These are phyloP conservation scores for Chrysomela aeneicollis DNA, from an alignment of 2,888 invertebrate species.

Conservation along the genomic window DNA sequence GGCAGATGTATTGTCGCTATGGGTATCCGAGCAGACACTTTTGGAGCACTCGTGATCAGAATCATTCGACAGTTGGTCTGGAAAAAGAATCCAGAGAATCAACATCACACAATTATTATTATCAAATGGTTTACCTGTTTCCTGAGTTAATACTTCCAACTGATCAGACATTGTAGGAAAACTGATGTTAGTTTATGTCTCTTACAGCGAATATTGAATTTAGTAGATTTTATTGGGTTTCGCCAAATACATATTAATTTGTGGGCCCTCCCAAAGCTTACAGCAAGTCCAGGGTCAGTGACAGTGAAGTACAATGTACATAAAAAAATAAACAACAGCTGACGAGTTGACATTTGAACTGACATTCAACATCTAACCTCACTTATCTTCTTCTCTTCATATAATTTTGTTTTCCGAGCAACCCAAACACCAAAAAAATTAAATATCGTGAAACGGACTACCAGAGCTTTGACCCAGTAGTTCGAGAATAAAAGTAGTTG, in stretches of 20 bases:
- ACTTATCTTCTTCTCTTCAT: too few species aligned
- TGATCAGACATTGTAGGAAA: slow-evolving; percentile 39
- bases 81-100: slow-evolving; percentile 22
- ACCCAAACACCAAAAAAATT: too few species aligned
- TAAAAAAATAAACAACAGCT: neutral
- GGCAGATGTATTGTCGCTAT: slow-evolving; percentile 59
- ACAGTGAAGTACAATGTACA: too few species aligned
- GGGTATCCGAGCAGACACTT: slow-evolving; percentile 59
- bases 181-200: neutral
- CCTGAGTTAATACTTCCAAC: slow-evolving; percentile 32
- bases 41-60: slow-evolving; percentile 59
- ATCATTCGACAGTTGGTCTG: slow-evolving; percentile 52
- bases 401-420: too few species aligned
- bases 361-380: neutral
- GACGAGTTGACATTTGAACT: neutral
- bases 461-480: too few species aligned
- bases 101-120: neutral
- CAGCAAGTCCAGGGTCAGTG: too few species aligned
- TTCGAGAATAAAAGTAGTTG: too few species aligned
- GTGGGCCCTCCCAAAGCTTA: too few species aligned
- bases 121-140: slow-evolving; percentile 30
- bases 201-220: too few species aligned
- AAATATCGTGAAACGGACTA: too few species aligned
- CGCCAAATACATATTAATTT: too few species aligned
- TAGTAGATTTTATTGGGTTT: too few species aligned